Evolutionary conservation across 2,888 invertebrate species (phyloP).

Genomic region (Serripes groenlandicus): DNA sequence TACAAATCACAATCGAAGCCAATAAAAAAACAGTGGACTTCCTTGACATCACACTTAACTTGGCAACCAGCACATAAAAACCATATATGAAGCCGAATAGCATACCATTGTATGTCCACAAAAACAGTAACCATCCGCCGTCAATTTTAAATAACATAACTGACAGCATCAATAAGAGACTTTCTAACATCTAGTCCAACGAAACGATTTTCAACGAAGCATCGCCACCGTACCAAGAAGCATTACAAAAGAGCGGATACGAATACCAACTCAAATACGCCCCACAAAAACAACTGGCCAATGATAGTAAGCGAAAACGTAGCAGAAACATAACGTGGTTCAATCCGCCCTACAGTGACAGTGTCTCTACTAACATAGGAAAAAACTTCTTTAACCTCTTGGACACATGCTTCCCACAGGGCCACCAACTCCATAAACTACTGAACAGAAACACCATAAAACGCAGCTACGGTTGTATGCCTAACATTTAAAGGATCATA

Average conservation of each 20-base stretch:
- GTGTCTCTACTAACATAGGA: no score
- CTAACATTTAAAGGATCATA: no score
- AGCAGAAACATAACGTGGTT: no score
- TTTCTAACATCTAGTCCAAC: not conserved
- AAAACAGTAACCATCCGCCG: slow-evolving; percentile 8
- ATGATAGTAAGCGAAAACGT: no score
- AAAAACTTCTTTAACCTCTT: no score
- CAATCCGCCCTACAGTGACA: no score
- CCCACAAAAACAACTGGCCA: no score
- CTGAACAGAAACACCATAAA: no score
- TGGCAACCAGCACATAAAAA: not conserved
- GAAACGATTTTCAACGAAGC: slow-evolving; percentile 3
- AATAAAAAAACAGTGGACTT: slow-evolving; percentile 2
- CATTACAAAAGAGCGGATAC: slow-evolving; percentile 2
- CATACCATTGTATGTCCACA: not conserved
- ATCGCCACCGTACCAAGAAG: not conserved
- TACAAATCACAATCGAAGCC: slow-evolving; percentile 5
- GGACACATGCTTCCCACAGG: no score
- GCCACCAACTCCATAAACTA: no score
- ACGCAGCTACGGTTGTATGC: no score
- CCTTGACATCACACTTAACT: not conserved
- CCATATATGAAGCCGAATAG: not conserved
- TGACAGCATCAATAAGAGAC: slow-evolving; percentile 1
- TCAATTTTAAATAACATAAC: not conserved
- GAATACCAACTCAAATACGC: slow-evolving; percentile 3